Evolutionary conservation across 2,888 invertebrate species (phyloP).

Genomic region (Melieria omissa): DNA sequence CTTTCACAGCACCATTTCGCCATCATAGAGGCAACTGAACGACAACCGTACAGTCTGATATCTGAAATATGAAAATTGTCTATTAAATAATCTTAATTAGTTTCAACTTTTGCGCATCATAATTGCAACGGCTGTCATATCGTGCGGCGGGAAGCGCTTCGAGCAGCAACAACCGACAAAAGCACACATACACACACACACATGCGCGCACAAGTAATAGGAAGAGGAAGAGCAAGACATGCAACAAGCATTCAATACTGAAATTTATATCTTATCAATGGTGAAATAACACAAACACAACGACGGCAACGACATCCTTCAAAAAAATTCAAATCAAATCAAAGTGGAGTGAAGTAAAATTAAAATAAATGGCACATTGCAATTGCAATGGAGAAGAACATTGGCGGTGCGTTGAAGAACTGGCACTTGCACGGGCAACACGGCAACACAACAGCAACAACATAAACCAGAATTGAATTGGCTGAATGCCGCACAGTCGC

Average conservation of each 20-base stretch:
- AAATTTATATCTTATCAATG: conserved; percentile 46
- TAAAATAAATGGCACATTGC: neutral
- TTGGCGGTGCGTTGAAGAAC: too few species aligned
- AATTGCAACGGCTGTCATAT: conserved; percentile 35
- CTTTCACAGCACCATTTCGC: too few species aligned
- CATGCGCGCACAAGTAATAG: conserved; percentile 1
- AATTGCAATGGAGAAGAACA: neutral
- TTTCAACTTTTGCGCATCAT: conserved; percentile 40
- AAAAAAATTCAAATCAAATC: conserved; percentile 5
- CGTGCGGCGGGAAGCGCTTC: neutral
- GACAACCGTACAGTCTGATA: conserved; percentile 11
- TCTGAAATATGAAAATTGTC: conserved; percentile 25
- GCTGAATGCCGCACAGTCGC: neutral
- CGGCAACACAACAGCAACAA: neutral
- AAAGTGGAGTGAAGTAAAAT: neutral
- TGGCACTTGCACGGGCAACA: too few species aligned
- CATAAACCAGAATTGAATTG: conserved; percentile 15
- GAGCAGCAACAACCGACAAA: neutral
- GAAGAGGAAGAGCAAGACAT: neutral
- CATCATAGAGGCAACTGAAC: neutral
- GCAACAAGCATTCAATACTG: neutral
- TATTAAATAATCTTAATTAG: conserved; percentile 48
- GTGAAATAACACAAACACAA: conserved; percentile 7
- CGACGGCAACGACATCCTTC: conserved; percentile 35
- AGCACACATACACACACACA: neutral